Percentiles rank a stretch among this genome's conserved stretches.
phyloP scores from a whole-genome alignment of 2,113 vertebrate genomes.

The Lophius piscatorius region DNA sequence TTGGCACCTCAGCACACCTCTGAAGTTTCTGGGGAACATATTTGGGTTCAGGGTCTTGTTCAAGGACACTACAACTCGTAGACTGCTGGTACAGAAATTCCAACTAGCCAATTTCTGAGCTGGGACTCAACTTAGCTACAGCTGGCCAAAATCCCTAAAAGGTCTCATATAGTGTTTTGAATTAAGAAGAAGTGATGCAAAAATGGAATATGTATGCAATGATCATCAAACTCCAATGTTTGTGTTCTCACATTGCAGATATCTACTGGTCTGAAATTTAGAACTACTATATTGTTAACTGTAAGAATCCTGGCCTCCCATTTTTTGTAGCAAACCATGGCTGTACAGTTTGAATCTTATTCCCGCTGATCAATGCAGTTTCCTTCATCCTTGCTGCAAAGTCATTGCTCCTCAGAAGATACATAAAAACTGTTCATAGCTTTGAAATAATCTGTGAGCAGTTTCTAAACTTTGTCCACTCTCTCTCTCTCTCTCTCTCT shows the following conservation, averaged over 20 bases:
- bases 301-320: background rate
- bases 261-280: background rate
- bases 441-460: slow-evolving; percentile 12
- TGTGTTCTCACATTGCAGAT: slow-evolving; percentile 43
- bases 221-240: slow-evolving; percentile 45
- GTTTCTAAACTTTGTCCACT: background rate
- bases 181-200: slow-evolving; percentile 24
- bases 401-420: slow-evolving; percentile 7
- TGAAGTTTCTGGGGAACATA: too few relatives aligned
- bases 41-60: too few relatives aligned
- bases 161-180: slow-evolving; percentile 20
- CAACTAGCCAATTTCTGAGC: too few relatives aligned
- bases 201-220: slow-evolving; percentile 55
- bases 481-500: too few relatives aligned
- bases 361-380: slow-evolving; percentile 17
- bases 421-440: slow-evolving; percentile 8
- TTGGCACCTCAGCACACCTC: too few relatives aligned
- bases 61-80: too few relatives aligned
- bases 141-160: too few relatives aligned
- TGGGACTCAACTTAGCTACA: too few relatives aligned
- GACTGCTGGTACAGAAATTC: too few relatives aligned
- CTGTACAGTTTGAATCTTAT: slow-evolving; percentile 6
- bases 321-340: slow-evolving; percentile 15
- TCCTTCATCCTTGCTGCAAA: background rate
- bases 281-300: background rate